Base-by-base conservation (phyloP, 2,888 invertebrate genomes). In the Stratiomys singularior region DNA sequence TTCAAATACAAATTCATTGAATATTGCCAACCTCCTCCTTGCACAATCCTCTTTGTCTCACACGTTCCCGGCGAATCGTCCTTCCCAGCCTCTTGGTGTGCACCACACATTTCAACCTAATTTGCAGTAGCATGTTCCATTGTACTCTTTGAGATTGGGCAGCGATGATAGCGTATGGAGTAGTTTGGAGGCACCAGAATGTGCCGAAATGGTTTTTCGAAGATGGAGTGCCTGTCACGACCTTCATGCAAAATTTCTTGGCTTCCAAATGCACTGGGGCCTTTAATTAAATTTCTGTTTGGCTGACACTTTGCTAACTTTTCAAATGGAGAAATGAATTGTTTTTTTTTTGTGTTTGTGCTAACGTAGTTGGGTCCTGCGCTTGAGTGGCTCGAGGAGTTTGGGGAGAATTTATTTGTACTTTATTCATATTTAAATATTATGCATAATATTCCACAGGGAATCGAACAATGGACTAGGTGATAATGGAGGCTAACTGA, bases 201-300 rank as follows among this genome's bases (percentile, higher is more conserved):
- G 60, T 60, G 30, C 46, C 30, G 47, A 69, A 66, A 69, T 69
- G 18, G 46, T 69, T 69, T 69, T 46, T 47, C 13, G 46, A 69
- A 69, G 47, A 47, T 47, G 69, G 69, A 69, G 69, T 69, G 69
- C 27, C 69, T 69, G 46, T 69, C 66, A 66, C 37, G 44, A 66
- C 66, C 69, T 69, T 69, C 69, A 69, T 69, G 69, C 47, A 69
- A 69, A 69, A 69, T 69, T 72, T 72, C 72, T 72, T 72, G 72
- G 72, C 72, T 72, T 72, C 56, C 56, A 28, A 72, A 72, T 72
- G 72, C 72, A 72, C 30, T 56, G 56, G 27, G 18, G 72, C 72
- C 56, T 56, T 72, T 72, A 72, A 72, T 72, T 72, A 72, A 72
- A 72, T 72, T 72, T 72, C 72, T 69, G 23, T 23, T 69, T 18